A percentile compares a stretch with the other conserved stretches of the same genome.
phyloP scores from a whole-genome alignment of 2,888 invertebrate genomes.

The Meloe dianella region DNA sequence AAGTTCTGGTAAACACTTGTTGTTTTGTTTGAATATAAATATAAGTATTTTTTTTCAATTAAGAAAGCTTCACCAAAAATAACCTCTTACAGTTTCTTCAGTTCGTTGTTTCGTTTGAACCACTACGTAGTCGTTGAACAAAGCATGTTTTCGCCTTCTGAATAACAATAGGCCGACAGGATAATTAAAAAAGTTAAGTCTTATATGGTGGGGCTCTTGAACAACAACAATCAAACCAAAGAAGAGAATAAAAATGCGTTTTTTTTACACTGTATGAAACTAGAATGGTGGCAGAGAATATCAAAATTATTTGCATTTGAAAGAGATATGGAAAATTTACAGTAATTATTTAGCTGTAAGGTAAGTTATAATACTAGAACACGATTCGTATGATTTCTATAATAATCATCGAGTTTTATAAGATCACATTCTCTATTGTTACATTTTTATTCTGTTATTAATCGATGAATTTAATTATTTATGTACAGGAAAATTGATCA shows the following conservation, averaged over 20 bases:
- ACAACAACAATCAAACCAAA: not conserved
- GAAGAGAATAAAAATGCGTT: not conserved
- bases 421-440: not conserved
- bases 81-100: not conserved
- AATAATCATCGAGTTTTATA: not conserved
- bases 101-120: not conserved
- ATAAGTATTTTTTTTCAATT: conserved; percentile 1
- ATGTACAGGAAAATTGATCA: not conserved
- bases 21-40: too few species aligned
- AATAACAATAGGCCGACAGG: conserved; percentile 10
- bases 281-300: not conserved
- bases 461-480: too few species aligned
- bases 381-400: not conserved
- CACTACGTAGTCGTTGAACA: conserved; percentile 1
- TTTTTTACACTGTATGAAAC: not conserved
- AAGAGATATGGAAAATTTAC: conserved; percentile 1
- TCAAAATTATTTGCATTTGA: not conserved
- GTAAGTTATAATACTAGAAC: not conserved
- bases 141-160: conserved; percentile 9
- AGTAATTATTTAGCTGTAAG: not conserved
- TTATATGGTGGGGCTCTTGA: conserved; percentile 1
- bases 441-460: not conserved
- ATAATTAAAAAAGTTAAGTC: conserved; percentile 11
- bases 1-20: not conserved
- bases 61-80: not conserved